phyloP scores from a whole-genome alignment of 2,888 invertebrate genomes.

The Hylaea fasciaria region DNA sequence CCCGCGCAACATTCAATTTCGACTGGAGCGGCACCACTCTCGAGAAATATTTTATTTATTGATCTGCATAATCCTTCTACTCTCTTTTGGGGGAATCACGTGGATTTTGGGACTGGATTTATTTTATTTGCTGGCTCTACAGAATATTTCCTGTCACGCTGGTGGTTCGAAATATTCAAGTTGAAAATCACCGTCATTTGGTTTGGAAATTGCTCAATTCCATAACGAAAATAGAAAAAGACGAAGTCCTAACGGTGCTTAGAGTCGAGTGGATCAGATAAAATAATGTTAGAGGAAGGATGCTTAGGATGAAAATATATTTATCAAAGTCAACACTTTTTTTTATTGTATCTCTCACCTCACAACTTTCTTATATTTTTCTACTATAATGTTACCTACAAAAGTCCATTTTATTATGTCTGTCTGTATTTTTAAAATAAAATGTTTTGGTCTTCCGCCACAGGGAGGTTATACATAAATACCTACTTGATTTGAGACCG shows the following conservation, averaged over 20 bases:
- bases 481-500: background rate
- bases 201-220: conserved; percentile 6
- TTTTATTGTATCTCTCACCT: too few species aligned
- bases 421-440: too few species aligned
- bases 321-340: too few species aligned
- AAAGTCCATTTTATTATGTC: too few species aligned
- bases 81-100: conserved; percentile 48
- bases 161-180: conserved; percentile 10
- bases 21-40: conserved; percentile 47
- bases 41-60: conserved; percentile 63
- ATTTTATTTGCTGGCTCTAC: conserved; percentile 31
- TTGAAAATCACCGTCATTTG: conserved; percentile 12
- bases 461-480: too few species aligned
- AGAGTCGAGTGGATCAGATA: too few species aligned
- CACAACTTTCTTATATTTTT: too few species aligned
- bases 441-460: too few species aligned
- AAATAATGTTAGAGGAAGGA: too few species aligned
- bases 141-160: conserved; percentile 22
- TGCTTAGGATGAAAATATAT: too few species aligned
- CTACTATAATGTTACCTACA: too few species aligned
- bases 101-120: conserved; percentile 44
- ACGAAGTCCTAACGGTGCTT: background rate
- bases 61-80: conserved; percentile 57
- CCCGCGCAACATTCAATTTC: conserved; percentile 56
- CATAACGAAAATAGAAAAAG: background rate